Base-by-base conservation (phyloP, 2,113 vertebrate genomes). In the Pogonocichla stellata region DNA sequence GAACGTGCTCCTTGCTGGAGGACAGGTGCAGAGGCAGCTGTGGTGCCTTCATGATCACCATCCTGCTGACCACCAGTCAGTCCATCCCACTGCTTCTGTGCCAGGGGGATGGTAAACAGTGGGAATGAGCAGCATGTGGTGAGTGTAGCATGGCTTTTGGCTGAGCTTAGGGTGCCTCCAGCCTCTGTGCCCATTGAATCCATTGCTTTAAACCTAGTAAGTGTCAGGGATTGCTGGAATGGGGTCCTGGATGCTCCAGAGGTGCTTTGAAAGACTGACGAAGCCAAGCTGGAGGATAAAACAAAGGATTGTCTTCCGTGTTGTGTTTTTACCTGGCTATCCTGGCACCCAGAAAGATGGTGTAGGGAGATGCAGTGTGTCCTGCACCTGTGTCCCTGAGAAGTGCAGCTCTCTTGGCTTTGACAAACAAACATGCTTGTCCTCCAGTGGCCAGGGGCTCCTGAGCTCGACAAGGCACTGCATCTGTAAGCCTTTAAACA, bases 121-220 rank as follows among this genome's bases (percentile, higher is more conserved):
- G 50, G 65, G 34, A 75, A 31, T 1, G 1, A 34, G 29, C 5
- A 82, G 11, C 31, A 56, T 0, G 0, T 26, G 11, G 24, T 33
- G 16, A 9, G 18, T 45, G 15, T 29, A 57, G 26, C n/a, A 14
- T 5, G 18, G 18, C 23, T 53, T 89, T 67, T 33, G n/a, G 25
- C 43, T 36, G 48, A 19, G 14, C 28, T 71, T 18, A 29, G 22
- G 5, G 8, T 33, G 19, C 8, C 10, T 48, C 14, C 54, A 61
- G 9, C 18, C 22, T 36, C 47, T 67, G 19, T 43, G 53, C 19
- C 34, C 15, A n/a, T 26, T 26, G 10, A 66, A 31, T 7, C 16
- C 4, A 4, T 24, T 53, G 28, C 42, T 66, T 40, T 36, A 75
- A 82, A 54, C 25, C 5, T 36, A 17, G 1, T 10, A n/a, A 40